Percentiles rank a stretch among this genome's conserved stretches.
Conservation (phyloP, 1,140 invertebrate species). For the Epicauta chinensis region DNA sequence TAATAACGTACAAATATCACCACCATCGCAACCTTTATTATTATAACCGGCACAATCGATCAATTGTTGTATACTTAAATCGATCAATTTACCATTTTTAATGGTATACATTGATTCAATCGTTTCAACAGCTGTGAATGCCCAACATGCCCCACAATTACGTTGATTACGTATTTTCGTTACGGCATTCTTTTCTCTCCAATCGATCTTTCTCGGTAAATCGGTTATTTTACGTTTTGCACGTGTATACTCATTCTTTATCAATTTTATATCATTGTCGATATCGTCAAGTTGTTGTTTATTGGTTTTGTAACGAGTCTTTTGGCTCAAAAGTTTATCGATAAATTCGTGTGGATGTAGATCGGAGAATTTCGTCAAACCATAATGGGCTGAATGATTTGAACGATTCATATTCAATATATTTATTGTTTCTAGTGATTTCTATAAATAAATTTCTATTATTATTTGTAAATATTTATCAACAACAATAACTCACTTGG, state of each 20-base stretch:
- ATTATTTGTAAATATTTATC: slow-evolving; percentile 2
- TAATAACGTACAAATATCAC: slow-evolving; percentile 72
- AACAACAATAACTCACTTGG: slow-evolving; percentile 48
- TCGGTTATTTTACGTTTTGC: not conserved
- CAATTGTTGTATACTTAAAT: slow-evolving; percentile 75
- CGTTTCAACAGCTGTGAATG: slow-evolving; percentile 71
- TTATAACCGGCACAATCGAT: slow-evolving; percentile 72
- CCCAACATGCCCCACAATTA: slow-evolving; percentile 81
- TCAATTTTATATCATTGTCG: not conserved
- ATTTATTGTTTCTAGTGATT: slow-evolving; percentile 45
- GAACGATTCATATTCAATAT: slow-evolving; percentile 52
- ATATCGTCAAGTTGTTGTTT: not conserved
- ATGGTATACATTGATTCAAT: slow-evolving; percentile 74
- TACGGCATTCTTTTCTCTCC: slow-evolving; percentile 62
- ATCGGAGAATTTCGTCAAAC: slow-evolving; percentile 68
- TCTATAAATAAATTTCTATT: slow-evolving; percentile 13
- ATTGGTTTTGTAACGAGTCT: slow-evolving; percentile 15
- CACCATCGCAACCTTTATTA: slow-evolving; percentile 73
- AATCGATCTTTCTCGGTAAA: slow-evolving; percentile 34
- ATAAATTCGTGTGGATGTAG: slow-evolving; percentile 65
- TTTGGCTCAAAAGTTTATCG: slow-evolving; percentile 42
- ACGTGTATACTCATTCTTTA: slow-evolving; percentile 1
- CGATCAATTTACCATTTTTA: slow-evolving; percentile 52
- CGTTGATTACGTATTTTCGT: slow-evolving; percentile 67
- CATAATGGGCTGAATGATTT: slow-evolving; percentile 57